Evolutionary conservation across 2,113 vertebrate genomes (phyloP).

Genomic region (Hepsetus odoe): DNA sequence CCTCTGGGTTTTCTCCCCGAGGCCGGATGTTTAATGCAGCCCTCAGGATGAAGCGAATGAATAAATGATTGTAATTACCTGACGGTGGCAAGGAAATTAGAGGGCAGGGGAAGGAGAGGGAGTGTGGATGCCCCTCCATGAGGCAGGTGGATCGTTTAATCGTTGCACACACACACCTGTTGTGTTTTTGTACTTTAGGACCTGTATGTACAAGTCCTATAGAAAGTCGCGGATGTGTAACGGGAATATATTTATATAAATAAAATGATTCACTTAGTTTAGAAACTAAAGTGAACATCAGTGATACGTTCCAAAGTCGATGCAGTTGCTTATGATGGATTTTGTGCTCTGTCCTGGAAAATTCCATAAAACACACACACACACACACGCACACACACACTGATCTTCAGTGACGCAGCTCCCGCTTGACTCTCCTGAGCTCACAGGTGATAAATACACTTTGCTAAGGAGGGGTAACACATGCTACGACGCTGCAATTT

Average conservation of each 20-base stretch:
- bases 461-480: constrained; percentile 25
- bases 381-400: neutral
- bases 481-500: neutral
- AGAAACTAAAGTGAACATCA: too few species aligned
- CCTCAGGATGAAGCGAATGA: constrained; percentile 26
- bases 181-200: neutral
- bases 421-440: neutral
- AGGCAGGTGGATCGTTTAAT: constrained; percentile 15
- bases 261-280: too few species aligned
- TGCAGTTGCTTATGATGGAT: too few species aligned
- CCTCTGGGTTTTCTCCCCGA: constrained; percentile 6
- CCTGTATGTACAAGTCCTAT: too few species aligned
- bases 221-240: too few species aligned
- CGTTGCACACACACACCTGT: neutral
- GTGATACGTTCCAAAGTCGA: too few species aligned
- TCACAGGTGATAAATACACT: constrained; percentile 29
- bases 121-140: neutral
- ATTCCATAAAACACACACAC: too few species aligned
- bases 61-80: constrained; percentile 51
- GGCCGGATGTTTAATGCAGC: constrained; percentile 34
- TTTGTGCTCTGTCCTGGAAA: too few species aligned
- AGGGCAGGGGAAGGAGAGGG: constrained; percentile 9
- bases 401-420: neutral
- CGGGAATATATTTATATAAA: too few species aligned
- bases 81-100: constrained; percentile 15